Evolutionary conservation across 2,797 vertebrate species (phyloP).

Genomic region (Anas capensis): DNA sequence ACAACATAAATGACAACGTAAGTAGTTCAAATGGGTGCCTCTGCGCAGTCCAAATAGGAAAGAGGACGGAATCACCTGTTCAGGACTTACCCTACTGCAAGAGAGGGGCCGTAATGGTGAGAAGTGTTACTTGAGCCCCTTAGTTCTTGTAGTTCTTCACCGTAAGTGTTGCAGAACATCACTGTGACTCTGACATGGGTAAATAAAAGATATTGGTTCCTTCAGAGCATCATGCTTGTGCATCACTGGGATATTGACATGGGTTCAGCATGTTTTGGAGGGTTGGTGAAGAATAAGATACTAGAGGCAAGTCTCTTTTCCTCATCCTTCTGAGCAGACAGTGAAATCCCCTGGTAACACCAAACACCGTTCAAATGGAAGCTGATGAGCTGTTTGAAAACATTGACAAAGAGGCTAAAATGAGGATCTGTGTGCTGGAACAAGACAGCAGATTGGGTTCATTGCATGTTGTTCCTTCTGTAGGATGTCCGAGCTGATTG

Average conservation of each 20-base stretch:
- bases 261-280: not conserved
- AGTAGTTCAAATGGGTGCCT: not conserved
- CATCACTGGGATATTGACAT: not conserved
- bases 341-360: not conserved
- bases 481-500: slow-evolving; percentile 97
- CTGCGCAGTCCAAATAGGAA: not conserved
- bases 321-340: fast-evolving
- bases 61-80: not conserved
- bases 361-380: not conserved
- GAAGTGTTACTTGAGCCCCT: not conserved
- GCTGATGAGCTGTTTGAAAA: not conserved
- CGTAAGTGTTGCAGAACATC: not conserved
- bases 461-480: not conserved
- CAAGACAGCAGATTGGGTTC: not conserved
- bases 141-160: not conserved
- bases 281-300: not conserved
- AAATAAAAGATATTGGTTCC: not conserved
- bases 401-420: not conserved
- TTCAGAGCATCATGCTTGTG: not conserved
- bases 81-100: not conserved
- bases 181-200: not conserved
- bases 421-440: not conserved
- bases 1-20: not conserved
- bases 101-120: not conserved
- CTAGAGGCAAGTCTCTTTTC: not conserved